A percentile compares a stretch with the other conserved stretches of the same genome.
phyloP scores from a whole-genome alignment of 2,113 vertebrate genomes.

The Eidolon helvum region DNA sequence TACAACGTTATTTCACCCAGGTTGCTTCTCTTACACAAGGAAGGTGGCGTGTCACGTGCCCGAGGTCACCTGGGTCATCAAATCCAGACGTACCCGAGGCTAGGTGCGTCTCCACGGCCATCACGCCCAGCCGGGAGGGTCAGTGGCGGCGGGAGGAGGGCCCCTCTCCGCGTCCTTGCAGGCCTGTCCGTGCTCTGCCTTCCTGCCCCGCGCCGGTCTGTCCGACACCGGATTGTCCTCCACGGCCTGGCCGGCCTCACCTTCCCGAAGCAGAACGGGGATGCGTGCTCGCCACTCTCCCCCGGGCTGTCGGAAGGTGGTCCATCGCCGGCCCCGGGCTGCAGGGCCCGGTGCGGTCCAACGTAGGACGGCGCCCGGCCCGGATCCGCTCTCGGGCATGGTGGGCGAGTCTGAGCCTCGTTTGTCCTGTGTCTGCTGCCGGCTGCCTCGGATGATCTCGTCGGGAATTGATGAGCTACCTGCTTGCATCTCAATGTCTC shows the following conservation, averaged over 20 bases:
- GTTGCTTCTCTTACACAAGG: neutral
- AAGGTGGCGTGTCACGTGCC: neutral
- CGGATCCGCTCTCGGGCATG: too few relatives aligned
- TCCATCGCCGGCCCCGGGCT: neutral
- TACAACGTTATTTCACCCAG: neutral
- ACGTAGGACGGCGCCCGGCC: too few relatives aligned
- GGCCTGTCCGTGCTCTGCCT: neutral
- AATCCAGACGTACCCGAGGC: rapidly evolving
- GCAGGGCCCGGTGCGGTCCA: too few relatives aligned
- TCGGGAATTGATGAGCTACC: neutral
- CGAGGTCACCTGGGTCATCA: neutral
- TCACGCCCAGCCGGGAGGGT: too few relatives aligned
- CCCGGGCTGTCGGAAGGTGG: neutral
- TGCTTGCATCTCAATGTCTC: neutral
- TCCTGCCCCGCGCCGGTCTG: neutral
- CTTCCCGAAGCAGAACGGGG: conserved; percentile 13
- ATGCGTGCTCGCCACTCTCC: neutral
- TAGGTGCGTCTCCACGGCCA: rapidly evolving
- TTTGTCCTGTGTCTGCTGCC: neutral
- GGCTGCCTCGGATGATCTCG: neutral
- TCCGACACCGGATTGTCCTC: neutral
- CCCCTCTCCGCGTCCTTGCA: too few relatives aligned
- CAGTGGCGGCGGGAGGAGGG: rapidly evolving
- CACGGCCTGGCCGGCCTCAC: conserved; percentile 47
- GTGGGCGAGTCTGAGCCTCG: too few relatives aligned